Evolutionary conservation across 2,797 vertebrate species (phyloP).

Genomic region (Sorex maritimensis): DNA sequence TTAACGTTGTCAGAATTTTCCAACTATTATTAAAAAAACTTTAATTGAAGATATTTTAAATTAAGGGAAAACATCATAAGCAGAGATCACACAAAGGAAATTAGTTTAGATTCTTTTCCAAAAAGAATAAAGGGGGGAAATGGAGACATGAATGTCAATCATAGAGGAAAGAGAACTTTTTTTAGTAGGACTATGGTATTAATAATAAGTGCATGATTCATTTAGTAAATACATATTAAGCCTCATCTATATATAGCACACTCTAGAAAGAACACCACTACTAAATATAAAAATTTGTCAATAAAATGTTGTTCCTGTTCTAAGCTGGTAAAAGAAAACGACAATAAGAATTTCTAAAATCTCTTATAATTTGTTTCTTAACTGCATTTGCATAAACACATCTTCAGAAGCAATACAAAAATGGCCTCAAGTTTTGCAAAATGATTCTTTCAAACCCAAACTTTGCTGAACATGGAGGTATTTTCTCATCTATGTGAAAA

Average conservation of each 20-base stretch:
- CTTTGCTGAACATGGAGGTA: slow-evolving; percentile 93
- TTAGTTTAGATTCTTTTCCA: slow-evolving; percentile 20
- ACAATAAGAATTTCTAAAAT: neutral
- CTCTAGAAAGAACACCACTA: neutral
- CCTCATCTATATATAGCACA: neutral
- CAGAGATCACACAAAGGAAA: slow-evolving; percentile 58
- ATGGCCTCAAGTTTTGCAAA: slow-evolving; percentile 94
- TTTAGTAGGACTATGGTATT: neutral
- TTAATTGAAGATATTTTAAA: slow-evolving; percentile 67
- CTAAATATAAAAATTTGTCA: neutral
- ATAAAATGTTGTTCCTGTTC: neutral
- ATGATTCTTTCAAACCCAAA: slow-evolving; percentile 93
- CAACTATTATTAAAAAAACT: slow-evolving; percentile 43
- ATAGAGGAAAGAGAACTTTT: neutral
- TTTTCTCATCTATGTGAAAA: slow-evolving; percentile 56
- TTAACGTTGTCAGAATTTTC: slow-evolving; percentile 69
- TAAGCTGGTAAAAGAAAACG: slow-evolving; percentile 24
- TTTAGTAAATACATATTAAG: slow-evolving; percentile 15
- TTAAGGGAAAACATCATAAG: slow-evolving; percentile 66
- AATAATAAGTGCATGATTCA: neutral
- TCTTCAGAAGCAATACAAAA: slow-evolving; percentile 92
- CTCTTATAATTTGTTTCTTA: neutral
- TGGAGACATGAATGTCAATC: neutral
- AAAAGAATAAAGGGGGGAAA: neutral
- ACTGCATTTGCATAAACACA: too few species aligned